phyloP scores from a whole-genome alignment of 2,113 vertebrate genomes.

The Notothenia coriiceps region DNA sequence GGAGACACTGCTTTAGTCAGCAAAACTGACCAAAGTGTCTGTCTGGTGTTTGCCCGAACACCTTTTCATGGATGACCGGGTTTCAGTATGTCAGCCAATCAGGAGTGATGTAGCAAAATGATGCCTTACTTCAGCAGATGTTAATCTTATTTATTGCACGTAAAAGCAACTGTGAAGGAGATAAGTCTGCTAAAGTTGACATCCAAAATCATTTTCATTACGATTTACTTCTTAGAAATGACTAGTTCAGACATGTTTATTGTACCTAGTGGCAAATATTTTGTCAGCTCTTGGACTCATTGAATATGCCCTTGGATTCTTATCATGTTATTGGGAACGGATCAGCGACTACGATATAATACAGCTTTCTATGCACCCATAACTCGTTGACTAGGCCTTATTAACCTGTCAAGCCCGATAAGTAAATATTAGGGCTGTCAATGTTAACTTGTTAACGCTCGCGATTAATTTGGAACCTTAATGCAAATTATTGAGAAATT shows the following conservation, averaged over 20 bases:
- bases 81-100: not conserved
- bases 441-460: too few relatives aligned
- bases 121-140: not conserved
- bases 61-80: not conserved
- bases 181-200: not conserved
- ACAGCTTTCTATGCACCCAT: too few relatives aligned
- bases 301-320: not conserved
- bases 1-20: slow-evolving; percentile 27
- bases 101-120: not conserved
- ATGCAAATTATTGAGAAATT: too few relatives aligned
- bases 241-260: not conserved
- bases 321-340: not conserved
- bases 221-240: not conserved
- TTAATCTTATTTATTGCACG: not conserved
- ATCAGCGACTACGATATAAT: too few relatives aligned
- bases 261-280: not conserved
- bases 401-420: too few relatives aligned
- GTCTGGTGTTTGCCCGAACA: slow-evolving; percentile 6
- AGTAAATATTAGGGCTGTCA: too few relatives aligned
- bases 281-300: not conserved
- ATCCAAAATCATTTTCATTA: not conserved
- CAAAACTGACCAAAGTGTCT: slow-evolving; percentile 23
- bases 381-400: too few relatives aligned
- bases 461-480: too few relatives aligned
- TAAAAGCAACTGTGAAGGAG: not conserved